Evolutionary conservation across 2,113 vertebrate genomes (phyloP).

Genomic region (Cyphomyrus discorhynchus): DNA sequence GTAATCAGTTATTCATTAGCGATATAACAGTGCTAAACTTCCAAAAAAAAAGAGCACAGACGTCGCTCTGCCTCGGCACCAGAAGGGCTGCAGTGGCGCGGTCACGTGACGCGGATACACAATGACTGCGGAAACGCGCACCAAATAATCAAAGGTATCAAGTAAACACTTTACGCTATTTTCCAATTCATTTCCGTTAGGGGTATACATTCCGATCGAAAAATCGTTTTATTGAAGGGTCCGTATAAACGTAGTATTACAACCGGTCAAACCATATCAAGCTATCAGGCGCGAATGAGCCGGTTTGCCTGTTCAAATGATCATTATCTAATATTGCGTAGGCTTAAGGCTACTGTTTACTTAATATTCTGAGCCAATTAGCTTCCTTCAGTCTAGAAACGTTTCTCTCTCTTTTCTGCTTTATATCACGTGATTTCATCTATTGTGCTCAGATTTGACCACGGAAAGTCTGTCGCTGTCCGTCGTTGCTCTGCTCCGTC

Average conservation of each 20-base stretch:
- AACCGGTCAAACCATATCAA: background rate
- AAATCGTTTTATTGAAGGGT: background rate
- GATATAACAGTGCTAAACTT: background rate
- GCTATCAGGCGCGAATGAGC: background rate
- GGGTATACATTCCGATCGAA: background rate
- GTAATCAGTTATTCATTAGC: background rate
- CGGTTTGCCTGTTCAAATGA: background rate
- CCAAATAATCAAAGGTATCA: background rate
- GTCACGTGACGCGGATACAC: constrained; percentile 15
- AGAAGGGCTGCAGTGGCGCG: background rate
- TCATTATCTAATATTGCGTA: background rate
- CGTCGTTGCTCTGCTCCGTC: background rate
- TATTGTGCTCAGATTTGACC: background rate
- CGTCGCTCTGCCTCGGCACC: background rate
- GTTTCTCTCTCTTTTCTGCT: background rate
- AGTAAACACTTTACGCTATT: background rate
- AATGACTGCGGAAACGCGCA: background rate
- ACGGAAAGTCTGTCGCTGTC: background rate
- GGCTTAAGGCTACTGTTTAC: background rate
- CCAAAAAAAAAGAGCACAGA: background rate
- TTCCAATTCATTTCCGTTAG: background rate
- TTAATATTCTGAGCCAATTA: background rate
- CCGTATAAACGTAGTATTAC: background rate
- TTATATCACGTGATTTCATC: background rate
- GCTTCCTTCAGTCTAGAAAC: background rate